Conservation (phyloP, 2,888 invertebrate species). For the Harmothoe impar region DNA sequence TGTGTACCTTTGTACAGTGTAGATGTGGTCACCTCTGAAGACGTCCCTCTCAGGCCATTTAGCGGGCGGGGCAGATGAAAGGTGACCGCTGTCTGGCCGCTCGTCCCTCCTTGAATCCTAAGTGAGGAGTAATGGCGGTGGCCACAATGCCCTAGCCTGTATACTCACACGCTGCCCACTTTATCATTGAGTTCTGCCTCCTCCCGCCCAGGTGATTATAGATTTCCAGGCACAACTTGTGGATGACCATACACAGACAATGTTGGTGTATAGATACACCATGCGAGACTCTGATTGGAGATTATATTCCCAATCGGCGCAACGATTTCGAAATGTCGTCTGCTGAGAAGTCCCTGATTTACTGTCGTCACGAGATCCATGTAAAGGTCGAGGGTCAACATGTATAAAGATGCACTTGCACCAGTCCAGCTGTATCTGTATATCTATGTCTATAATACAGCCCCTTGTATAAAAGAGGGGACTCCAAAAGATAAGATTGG, state of each 20-base stretch:
- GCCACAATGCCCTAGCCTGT: not conserved
- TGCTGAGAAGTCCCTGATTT: not conserved
- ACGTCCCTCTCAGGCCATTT: not conserved
- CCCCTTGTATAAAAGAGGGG: not conserved
- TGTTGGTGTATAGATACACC: no score
- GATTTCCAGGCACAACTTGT: not conserved
- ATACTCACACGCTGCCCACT: not conserved
- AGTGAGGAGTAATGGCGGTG: constrained; percentile 32
- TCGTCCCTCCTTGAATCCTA: constrained; percentile 6
- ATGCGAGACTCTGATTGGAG: no score
- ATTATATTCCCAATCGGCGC: no score
- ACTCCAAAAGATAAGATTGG: constrained; percentile 3
- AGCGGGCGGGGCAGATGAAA: constrained; percentile 15
- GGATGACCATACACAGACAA: no score
- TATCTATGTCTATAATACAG: not conserved
- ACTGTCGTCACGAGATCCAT: not conserved
- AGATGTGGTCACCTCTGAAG: constrained; percentile 1
- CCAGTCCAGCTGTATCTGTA: not conserved
- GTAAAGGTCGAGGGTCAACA: constrained; percentile 23
- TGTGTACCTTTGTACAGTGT: not conserved
- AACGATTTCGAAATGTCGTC: constrained; percentile 3
- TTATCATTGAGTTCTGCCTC: not conserved
- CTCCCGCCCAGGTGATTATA: not conserved
- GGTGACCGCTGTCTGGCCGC: not conserved
- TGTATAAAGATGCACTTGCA: not conserved